Evolutionary conservation across 1,140 invertebrate species (phyloP), one percentile per base, ranked within the genome.

Genomic region (Papilio dardanus): DNA sequence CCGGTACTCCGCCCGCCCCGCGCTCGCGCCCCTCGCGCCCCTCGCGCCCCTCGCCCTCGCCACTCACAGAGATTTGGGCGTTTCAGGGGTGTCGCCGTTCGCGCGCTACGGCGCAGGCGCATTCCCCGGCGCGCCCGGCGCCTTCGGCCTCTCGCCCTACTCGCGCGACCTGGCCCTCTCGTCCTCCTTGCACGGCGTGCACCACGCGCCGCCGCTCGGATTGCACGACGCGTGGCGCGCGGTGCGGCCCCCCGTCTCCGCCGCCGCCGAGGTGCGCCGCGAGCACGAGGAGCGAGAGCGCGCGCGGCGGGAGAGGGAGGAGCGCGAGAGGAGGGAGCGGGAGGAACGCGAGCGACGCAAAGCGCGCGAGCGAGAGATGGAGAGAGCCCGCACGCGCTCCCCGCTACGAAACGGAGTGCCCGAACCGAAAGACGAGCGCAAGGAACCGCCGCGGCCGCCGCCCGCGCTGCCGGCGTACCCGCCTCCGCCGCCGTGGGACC

Each of bases 71-170:
- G 85, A 85, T 76, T 81, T 89, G 79, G 86, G 83, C 79, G 84
- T 91, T 80, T 88, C 94, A 77, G 95, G 96, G 76, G 95, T 97
- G 84, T 96, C 96, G 21, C 96, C 96, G 46, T 97, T 97, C 89
- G 96, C 95, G 33, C 94, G 97, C 68, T 97, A 97, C 93, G 96
- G 95, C 75, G 93, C 94, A 50, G 94, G 93, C 8, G 92, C 95
- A 6, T 95, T 95, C 86, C 94, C 95, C 46, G 94, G 94, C 81
- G 89, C 90, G 71, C 93, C 94, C 42, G 46, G 93, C 4, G 96
- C 95, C 74, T 95, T 96, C 71, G 93, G 95, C 28, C 93, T 97
- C 67, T 95, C 96, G 7, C 95, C 96, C 68, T 97, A 96, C 86
- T 85, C 95, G 33, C 94, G 96, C 76, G 95, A 96, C 65, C 89